A percentile compares a stretch with the other conserved stretches of the same genome.
phyloP scores from a whole-genome alignment of 2,888 invertebrate species.

The Cantharis nigra region DNA sequence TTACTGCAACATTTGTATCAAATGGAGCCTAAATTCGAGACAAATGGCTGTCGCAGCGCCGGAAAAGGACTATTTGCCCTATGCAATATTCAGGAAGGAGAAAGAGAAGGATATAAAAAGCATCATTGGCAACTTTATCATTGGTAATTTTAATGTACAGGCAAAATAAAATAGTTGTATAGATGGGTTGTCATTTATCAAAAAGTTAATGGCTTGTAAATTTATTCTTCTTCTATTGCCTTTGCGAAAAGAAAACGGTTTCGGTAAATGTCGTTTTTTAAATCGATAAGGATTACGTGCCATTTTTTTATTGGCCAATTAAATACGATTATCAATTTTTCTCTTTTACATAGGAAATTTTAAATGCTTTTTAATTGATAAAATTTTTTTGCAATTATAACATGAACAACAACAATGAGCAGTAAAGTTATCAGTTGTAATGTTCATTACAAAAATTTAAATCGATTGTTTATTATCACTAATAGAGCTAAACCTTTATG shows the following conservation, averaged over 20 bases:
- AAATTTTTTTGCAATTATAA: slow-evolving; percentile 8
- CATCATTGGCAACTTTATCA: slow-evolving; percentile 42
- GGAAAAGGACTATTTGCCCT: slow-evolving; percentile 43
- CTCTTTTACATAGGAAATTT: not conserved
- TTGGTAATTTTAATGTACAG: slow-evolving; percentile 44
- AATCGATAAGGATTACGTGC: not conserved
- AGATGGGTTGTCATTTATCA: slow-evolving; percentile 60
- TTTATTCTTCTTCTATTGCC: slow-evolving; percentile 13
- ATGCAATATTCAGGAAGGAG: slow-evolving; percentile 46
- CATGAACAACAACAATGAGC: slow-evolving; percentile 17
- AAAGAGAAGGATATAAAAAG: slow-evolving; percentile 47
- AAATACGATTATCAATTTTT: not conserved
- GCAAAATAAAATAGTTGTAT: slow-evolving; percentile 45
- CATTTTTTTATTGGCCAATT: not conserved
- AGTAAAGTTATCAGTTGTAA: slow-evolving; percentile 9
- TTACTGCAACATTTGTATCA: slow-evolving; percentile 41
- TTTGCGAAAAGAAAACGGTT: not conserved
- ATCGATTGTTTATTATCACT: slow-evolving; percentile 20
- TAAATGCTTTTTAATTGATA: not conserved
- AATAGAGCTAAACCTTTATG: slow-evolving; percentile 19
- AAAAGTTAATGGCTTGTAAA: slow-evolving; percentile 65
- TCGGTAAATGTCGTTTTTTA: not conserved
- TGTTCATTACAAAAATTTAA: slow-evolving; percentile 9
- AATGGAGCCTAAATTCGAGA: slow-evolving; percentile 47
- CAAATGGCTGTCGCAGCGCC: slow-evolving; percentile 44